Evolutionary conservation across 2,797 vertebrate genomes (phyloP).

Genomic region (Acropternis orthonyx): DNA sequence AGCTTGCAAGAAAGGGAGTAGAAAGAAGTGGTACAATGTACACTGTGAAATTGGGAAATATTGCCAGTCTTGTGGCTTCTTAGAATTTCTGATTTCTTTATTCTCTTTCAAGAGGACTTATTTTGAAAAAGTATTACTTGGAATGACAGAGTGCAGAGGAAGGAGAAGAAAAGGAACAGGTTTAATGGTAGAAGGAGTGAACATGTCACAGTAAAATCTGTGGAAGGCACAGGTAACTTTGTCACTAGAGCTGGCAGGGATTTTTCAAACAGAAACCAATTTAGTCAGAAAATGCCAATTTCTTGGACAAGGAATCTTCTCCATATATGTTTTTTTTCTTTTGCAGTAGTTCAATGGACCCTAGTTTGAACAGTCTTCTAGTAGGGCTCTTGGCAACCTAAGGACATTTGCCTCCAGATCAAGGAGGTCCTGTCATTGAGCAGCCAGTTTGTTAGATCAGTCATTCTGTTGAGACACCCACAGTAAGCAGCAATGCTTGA

Average conservation of each 20-base stretch:
- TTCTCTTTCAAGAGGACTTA: not conserved
- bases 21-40: not conserved
- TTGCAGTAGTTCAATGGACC: not conserved
- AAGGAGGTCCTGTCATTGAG: not conserved
- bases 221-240: not conserved
- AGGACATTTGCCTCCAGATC: not conserved
- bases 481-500: not conserved
- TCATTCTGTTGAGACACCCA: not conserved
- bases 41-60: not conserved
- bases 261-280: conserved; percentile 35
- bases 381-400: not conserved
- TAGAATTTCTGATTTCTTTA: not conserved
- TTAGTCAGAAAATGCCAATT: conserved; percentile 7
- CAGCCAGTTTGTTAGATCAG: not conserved
- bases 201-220: not conserved
- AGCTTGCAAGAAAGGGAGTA: not conserved
- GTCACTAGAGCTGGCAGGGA: not conserved
- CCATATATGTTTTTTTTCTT: not conserved
- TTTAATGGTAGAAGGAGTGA: not conserved
- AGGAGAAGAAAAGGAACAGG: not conserved
- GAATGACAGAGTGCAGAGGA: not conserved
- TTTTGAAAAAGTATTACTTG: not conserved
- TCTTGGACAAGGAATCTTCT: not conserved
- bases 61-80: not conserved
- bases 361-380: not conserved